Percentiles rank a stretch among this genome's conserved stretches.
Evolutionary conservation across 2,797 vertebrate species (phyloP).

Genomic region (Pipistrellus pygmaeus): DNA sequence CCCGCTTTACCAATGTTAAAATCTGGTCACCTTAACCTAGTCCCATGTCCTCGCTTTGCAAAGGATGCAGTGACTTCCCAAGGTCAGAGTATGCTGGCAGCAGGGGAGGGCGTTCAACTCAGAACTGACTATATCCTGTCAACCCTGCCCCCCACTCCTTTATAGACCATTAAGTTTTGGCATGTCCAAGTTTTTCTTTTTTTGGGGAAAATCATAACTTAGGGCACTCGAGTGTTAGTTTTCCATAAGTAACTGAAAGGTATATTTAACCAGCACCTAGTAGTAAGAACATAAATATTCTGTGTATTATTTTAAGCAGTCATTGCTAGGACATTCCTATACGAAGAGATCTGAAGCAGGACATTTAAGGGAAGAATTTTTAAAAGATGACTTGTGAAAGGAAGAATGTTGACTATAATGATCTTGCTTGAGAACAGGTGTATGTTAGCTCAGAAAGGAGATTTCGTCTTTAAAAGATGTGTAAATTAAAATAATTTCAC

Average conservation of each 20-base stretch:
- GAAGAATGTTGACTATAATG: not conserved
- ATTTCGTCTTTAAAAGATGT: not conserved
- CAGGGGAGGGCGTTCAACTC: not conserved
- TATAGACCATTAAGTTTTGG: not conserved
- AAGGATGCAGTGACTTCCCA: slow-evolving; percentile 54
- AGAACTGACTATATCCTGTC: slow-evolving; percentile 23
- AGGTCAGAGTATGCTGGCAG: slow-evolving; percentile 52
- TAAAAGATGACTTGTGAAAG: not conserved
- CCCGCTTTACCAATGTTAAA: no score
- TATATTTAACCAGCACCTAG: slow-evolving; percentile 22
- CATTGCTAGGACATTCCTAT: slow-evolving; percentile 31
- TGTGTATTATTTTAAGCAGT: slow-evolving; percentile 51
- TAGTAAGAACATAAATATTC: slow-evolving; percentile 42
- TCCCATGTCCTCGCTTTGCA: slow-evolving; percentile 8
- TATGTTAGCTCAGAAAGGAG: not conserved
- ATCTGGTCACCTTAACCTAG: not conserved
- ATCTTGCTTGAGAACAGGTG: not conserved
- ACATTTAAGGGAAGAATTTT: not conserved
- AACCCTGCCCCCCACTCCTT: not conserved
- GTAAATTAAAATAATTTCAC: slow-evolving; percentile 33
- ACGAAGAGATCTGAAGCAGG: slow-evolving; percentile 33
- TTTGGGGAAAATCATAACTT: slow-evolving; percentile 11
- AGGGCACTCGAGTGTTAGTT: slow-evolving; percentile 6
- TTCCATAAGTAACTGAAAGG: slow-evolving; percentile 53
- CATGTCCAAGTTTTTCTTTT: slow-evolving; percentile 50